Conservation (phyloP, 2,888 invertebrate species). For the Agrilus biguttatus region DNA sequence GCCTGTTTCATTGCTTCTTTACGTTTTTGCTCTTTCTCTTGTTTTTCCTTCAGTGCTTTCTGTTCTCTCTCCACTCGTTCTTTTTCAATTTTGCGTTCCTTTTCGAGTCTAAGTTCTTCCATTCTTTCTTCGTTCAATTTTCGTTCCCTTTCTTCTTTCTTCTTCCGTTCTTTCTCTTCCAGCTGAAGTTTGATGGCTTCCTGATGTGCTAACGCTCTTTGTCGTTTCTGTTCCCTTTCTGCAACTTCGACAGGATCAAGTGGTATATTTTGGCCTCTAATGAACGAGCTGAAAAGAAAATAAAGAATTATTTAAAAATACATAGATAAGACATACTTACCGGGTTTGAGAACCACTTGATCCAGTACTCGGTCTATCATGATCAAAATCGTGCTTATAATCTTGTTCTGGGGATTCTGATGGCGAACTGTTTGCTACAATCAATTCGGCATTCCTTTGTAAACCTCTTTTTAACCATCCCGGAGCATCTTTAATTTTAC, state of each 20-base stretch:
- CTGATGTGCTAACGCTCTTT: slow-evolving; percentile 76
- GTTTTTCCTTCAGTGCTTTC: slow-evolving; percentile 46
- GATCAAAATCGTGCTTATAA: slow-evolving; percentile 15
- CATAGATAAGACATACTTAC: slow-evolving; percentile 10
- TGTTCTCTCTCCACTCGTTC: slow-evolving; percentile 59
- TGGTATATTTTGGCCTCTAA: slow-evolving; percentile 77
- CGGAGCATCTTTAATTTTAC: slow-evolving; percentile 25
- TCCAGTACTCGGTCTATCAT: slow-evolving; percentile 27
- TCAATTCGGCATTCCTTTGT: slow-evolving; percentile 33
- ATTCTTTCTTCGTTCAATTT: slow-evolving; percentile 62
- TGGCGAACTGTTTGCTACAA: slow-evolving; percentile 31
- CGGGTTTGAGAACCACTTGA: slow-evolving; percentile 20
- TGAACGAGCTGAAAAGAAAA: slow-evolving; percentile 40
- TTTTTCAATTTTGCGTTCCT: slow-evolving; percentile 57
- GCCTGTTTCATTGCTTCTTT: slow-evolving; percentile 64
- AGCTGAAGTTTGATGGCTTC: slow-evolving; percentile 73
- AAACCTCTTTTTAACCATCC: slow-evolving; percentile 40
- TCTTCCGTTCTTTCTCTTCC: slow-evolving; percentile 62
- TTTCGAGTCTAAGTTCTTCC: slow-evolving; percentile 63
- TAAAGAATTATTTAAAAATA: slow-evolving; percentile 2
- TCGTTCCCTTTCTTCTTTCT: slow-evolving; percentile 62
- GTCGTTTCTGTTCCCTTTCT: slow-evolving; percentile 67
- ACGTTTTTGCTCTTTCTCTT: slow-evolving; percentile 56
- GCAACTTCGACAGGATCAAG: slow-evolving; percentile 65
- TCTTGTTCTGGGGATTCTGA: slow-evolving; percentile 30